phyloP scores from a whole-genome alignment of 2,113 vertebrate species.

The Callospermophilus lateralis region DNA sequence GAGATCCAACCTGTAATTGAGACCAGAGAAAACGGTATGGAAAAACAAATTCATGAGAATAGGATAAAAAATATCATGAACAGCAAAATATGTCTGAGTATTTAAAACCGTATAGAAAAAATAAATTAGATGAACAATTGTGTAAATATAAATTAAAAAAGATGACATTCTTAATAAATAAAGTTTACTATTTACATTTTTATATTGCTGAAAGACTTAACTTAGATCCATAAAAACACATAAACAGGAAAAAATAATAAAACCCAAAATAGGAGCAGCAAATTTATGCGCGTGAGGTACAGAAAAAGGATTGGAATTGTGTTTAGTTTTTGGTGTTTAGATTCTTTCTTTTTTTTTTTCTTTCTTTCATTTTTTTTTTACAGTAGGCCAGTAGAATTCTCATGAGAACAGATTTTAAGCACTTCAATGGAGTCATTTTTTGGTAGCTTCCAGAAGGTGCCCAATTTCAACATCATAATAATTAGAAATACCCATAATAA shows the following conservation, averaged over 20 bases:
- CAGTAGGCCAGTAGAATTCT: conserved; percentile 95
- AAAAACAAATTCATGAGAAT: conserved; percentile 87
- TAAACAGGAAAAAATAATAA: conserved; percentile 89
- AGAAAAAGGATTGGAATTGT: conserved; percentile 93
- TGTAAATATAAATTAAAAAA: conserved; percentile 99
- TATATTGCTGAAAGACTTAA: conserved; percentile 97
- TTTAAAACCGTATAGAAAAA: conserved; percentile 96
- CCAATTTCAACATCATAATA: conserved; percentile 87
- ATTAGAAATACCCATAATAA: conserved; percentile 89
- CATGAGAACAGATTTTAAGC: conserved; percentile 90
- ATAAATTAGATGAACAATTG: conserved; percentile 99
- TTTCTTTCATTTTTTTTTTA: conserved; percentile 84
- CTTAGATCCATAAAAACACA: conserved; percentile 93
- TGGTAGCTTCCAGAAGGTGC: conserved; percentile 91
- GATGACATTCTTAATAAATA: conserved; percentile 99
- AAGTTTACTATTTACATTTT: conserved; percentile 99
- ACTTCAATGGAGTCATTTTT: conserved; percentile 89
- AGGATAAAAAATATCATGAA: conserved; percentile 85
- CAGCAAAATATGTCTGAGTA: conserved; percentile 90
- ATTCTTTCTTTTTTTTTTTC: conserved; percentile 62
- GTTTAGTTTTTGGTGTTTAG: conserved; percentile 85
- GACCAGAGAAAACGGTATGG: conserved; percentile 88
- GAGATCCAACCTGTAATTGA: conserved; percentile 89
- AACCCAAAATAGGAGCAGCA: conserved; percentile 97
- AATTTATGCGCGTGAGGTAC: conserved; percentile 99